Percentiles rank a stretch among this genome's conserved stretches.
Conservation (phyloP, 2,888 invertebrate species). For the Nasonovia ribisnigri region DNA sequence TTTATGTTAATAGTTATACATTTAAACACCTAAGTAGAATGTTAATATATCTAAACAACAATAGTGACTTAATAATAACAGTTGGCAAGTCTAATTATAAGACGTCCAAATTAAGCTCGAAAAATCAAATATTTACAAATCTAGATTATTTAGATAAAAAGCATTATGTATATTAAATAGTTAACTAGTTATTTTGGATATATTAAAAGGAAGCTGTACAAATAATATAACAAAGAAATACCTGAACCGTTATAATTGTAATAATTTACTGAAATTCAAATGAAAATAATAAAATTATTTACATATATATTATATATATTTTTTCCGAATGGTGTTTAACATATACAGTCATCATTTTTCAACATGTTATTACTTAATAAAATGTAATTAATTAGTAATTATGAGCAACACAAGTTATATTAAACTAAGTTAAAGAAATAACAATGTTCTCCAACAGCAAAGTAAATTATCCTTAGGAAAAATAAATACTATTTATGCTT, state of each 20-base stretch:
- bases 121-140: slow-evolving; percentile 38
- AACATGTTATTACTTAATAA: not conserved
- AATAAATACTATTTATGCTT: slow-evolving; percentile 6
- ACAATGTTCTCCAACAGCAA: not conserved
- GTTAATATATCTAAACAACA: slow-evolving; percentile 29
- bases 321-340: not conserved
- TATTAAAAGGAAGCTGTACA: slow-evolving; percentile 13
- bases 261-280: slow-evolving; percentile 2
- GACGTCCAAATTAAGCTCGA: not conserved
- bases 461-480: not conserved
- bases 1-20: slow-evolving; percentile 9
- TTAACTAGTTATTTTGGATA: not conserved
- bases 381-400: not conserved
- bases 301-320: not conserved
- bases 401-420: not conserved
- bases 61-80: slow-evolving; percentile 24
- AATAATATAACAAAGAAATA: slow-evolving; percentile 4
- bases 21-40: slow-evolving; percentile 9
- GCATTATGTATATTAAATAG: not conserved
- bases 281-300: slow-evolving; percentile 35
- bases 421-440: not conserved
- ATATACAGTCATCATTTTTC: not conserved
- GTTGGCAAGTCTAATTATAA: not conserved
- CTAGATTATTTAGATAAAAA: not conserved
- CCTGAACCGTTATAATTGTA: not conserved